Conservation (phyloP, 2,888 invertebrate genomes). For the Hypomecis punctinalis region DNA sequence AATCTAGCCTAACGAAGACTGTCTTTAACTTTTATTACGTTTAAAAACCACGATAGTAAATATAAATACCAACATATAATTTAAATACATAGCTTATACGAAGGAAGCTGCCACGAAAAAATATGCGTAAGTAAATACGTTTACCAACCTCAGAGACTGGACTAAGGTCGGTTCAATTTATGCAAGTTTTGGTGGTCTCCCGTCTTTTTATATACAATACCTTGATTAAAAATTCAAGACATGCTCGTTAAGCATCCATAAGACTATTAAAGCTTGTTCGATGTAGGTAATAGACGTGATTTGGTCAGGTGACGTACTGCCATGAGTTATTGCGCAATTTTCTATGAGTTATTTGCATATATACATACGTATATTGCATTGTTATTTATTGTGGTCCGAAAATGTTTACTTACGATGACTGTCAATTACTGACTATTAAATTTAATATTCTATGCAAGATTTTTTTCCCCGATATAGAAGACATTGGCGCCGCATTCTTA, state of each 20-base stretch:
- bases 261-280: conserved; percentile 29
- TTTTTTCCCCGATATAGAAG: too few species aligned
- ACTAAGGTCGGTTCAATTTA: conserved; percentile 3
- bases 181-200: conserved; percentile 26
- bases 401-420: conserved; percentile 16
- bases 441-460: too few species aligned
- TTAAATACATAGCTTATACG: too few species aligned
- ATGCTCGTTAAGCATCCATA: conserved; percentile 20
- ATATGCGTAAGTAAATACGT: not conserved
- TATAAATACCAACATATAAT: too few species aligned
- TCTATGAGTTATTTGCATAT: conserved; percentile 24
- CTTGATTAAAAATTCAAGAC: conserved; percentile 24
- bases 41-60: too few species aligned
- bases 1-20: too few species aligned
- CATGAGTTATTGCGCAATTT: conserved; percentile 30
- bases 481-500: too few species aligned
- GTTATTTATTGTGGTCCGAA: conserved; percentile 18
- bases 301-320: conserved; percentile 22
- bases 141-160: not conserved
- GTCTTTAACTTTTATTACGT: too few species aligned
- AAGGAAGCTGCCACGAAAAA: too few species aligned
- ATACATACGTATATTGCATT: conserved; percentile 1
- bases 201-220: conserved; percentile 23
- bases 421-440: conserved; percentile 6
- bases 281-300: conserved; percentile 32